phyloP scores from a whole-genome alignment of 2,888 invertebrate genomes.

The Eutolmus rufibarbis region DNA sequence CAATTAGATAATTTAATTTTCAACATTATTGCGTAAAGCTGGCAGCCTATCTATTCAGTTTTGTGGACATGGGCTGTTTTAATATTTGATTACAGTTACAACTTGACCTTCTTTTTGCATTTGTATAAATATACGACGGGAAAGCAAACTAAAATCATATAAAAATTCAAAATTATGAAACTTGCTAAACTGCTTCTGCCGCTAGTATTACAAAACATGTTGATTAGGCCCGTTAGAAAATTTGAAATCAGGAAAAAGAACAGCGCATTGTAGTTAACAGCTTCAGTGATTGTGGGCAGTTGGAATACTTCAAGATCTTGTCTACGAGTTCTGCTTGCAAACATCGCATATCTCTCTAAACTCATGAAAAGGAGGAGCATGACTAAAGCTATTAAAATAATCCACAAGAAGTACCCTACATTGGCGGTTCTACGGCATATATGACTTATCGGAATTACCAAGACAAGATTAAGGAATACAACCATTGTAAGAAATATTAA shows the following conservation, averaged over 20 bases:
- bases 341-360: slow-evolving; percentile 49
- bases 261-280: slow-evolving; percentile 82
- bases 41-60: too few species aligned
- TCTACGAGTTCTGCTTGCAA: neutral
- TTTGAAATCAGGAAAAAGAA: slow-evolving; percentile 85
- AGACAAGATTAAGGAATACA: neutral
- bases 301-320: neutral
- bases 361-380: slow-evolving; percentile 66
- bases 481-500: neutral
- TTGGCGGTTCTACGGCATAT: neutral
- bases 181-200: slow-evolving; percentile 61
- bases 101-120: neutral
- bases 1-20: too few species aligned
- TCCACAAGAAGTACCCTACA: slow-evolving; percentile 2
- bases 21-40: too few species aligned
- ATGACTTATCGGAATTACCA: neutral
- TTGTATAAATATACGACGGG: neutral
- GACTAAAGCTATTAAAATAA: slow-evolving; percentile 59
- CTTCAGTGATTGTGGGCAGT: slow-evolving; percentile 67
- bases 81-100: neutral
- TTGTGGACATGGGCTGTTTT: too few species aligned
- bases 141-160: slow-evolving; percentile 64
- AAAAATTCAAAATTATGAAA: slow-evolving; percentile 67
- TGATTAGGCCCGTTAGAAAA: slow-evolving; percentile 82
- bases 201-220: slow-evolving; percentile 74